Base-by-base conservation (phyloP, 1,140 invertebrate genomes). In the Limonius californicus region DNA sequence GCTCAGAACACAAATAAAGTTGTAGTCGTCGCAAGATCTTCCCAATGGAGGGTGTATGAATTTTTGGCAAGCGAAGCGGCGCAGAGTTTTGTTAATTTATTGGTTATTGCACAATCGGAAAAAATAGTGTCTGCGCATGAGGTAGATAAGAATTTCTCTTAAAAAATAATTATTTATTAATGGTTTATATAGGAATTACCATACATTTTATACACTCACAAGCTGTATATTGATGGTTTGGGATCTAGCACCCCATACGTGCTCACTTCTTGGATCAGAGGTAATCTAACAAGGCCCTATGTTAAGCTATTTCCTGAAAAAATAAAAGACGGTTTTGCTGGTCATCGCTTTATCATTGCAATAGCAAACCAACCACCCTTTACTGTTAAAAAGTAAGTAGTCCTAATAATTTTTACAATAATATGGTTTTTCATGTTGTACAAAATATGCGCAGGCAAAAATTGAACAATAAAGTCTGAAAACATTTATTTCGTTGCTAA, bases 131-230 rank as follows among this genome's bases (percentile, higher is more conserved):
- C 56, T 43, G 30, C 16, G 11, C 47, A 60, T 56, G 59, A 58
- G 57, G 47, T 68, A 7, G 32, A n/a, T 20, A 58, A 11, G 14
- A 35, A 54, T 42, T 42, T 3, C 50, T 42, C 9, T 57, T 15
- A 12, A 15, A 59, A n/a, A n/a, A 15, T 19, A 6, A 15, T 7
- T 42, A 12, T 54, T 45, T 53, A 47, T 8, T 20, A 61, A 21
- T 7, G 12, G 15, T 47, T 32, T 20, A 66, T 77, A 43, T 67
- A 87, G 85, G 83, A 85, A 77, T 73, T 80, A 3, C 81, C 86
- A 1, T 89, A 83, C 72, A 84, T 88, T 53, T 72, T 89, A 6
- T 89, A 87, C 68, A 89, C 87, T 0, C 88, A 89, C 68, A 80
- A 83, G 65, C 74, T 89, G 16, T 88, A 85, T 67, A 78, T 81